Evolutionary conservation across 1,140 invertebrate genomes (phyloP).

Genomic region (Luehdorfia chinensis): DNA sequence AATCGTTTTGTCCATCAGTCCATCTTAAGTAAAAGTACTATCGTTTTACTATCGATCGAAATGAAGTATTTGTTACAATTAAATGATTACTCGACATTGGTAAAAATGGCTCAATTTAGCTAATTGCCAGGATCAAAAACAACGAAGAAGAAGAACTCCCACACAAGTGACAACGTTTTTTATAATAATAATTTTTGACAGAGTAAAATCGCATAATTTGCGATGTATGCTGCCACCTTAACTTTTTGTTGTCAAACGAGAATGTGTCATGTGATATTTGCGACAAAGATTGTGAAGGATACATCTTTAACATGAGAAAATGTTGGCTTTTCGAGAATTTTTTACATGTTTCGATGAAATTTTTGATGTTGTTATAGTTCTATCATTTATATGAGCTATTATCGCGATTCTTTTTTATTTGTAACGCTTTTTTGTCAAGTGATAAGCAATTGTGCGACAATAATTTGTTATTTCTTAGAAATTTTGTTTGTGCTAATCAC

Average conservation of each 20-base stretch:
- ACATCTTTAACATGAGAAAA: constrained; percentile 5
- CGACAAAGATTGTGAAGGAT: neutral
- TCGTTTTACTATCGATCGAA: too few relatives aligned
- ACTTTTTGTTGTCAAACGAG: neutral
- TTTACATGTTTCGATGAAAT: constrained; percentile 50
- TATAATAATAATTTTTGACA: too few relatives aligned
- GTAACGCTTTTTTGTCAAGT: constrained; percentile 22
- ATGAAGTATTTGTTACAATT: too few relatives aligned
- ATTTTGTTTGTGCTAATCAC: constrained; percentile 3
- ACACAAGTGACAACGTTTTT: too few relatives aligned
- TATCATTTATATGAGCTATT: constrained; percentile 17
- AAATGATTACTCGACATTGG: too few relatives aligned
- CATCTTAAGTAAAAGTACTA: too few relatives aligned
- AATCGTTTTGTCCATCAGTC: too few relatives aligned
- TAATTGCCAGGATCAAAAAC: too few relatives aligned
- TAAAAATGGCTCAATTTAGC: too few relatives aligned
- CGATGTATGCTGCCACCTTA: neutral
- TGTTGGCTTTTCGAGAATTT: constrained; percentile 43
- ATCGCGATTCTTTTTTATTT: constrained; percentile 2
- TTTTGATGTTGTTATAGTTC: constrained; percentile 33
- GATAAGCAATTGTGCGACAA: constrained; percentile 56
- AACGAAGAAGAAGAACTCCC: too few relatives aligned
- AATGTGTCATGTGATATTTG: neutral
- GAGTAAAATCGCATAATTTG: neutral
- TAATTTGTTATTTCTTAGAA: constrained; percentile 36